A percentile compares a stretch with the other conserved stretches of the same genome.
These are phyloP conservation scores for Vanessa cardui DNA, from an alignment of 2,888 invertebrate genomes.

Conservation along the genomic window DNA sequence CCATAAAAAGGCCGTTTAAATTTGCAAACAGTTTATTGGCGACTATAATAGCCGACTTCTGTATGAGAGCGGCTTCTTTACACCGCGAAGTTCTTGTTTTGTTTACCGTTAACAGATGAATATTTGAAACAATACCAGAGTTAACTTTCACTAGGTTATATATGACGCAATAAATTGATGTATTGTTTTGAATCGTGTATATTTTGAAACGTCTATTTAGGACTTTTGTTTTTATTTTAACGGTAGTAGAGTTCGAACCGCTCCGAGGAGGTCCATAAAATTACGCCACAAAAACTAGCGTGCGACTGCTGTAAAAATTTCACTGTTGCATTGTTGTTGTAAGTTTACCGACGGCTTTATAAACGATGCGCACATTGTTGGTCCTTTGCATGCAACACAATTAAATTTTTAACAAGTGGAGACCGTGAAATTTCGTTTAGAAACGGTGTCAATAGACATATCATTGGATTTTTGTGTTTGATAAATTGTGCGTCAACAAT, in stretches of 20 bases:
- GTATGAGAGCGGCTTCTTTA: slow-evolving; percentile 63
- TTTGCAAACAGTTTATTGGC: slow-evolving; percentile 69
- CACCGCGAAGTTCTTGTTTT: slow-evolving; percentile 54
- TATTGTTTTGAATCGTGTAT: slow-evolving; percentile 57
- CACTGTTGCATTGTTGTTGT: slow-evolving; percentile 61
- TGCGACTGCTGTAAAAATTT: slow-evolving; percentile 63
- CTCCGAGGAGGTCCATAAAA: slow-evolving; percentile 65
- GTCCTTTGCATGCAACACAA: slow-evolving; percentile 61
- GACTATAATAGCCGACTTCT: slow-evolving; percentile 65
- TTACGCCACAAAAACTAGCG: slow-evolving; percentile 63
- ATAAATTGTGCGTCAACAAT: slow-evolving; percentile 74
- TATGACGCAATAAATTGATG: slow-evolving; percentile 72
- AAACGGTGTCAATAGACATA: slow-evolving; percentile 66
- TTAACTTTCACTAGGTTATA: slow-evolving; percentile 79
- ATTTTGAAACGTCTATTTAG: slow-evolving; percentile 55
- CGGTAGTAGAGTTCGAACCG: slow-evolving; percentile 64
- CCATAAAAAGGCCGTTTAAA: slow-evolving; percentile 52
- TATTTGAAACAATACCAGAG: slow-evolving; percentile 58
- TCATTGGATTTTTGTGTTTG: slow-evolving; percentile 70
- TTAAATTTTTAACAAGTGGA: slow-evolving; percentile 60
- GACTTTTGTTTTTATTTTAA: slow-evolving; percentile 72
- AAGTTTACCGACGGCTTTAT: slow-evolving; percentile 57
- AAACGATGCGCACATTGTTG: slow-evolving; percentile 61
- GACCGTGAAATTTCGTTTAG: slow-evolving; percentile 71
- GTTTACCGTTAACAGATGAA: slow-evolving; percentile 69